Conservation (phyloP, 2,113 vertebrate genomes). For the Perca fluviatilis region DNA sequence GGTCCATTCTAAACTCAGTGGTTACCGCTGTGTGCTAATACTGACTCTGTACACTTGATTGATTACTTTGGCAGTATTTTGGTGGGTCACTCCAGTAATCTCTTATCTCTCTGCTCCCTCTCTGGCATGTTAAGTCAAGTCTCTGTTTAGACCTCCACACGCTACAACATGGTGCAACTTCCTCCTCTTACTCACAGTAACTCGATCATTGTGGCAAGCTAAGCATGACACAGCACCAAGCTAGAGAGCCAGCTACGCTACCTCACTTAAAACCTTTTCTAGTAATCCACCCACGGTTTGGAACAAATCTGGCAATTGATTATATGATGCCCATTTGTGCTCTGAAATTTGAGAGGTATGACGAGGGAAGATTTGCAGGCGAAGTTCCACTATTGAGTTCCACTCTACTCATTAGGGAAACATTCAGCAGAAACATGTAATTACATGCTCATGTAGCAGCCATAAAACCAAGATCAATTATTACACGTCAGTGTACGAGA, state of each 20-base stretch:
- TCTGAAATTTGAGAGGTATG: neutral
- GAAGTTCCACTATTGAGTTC: neutral
- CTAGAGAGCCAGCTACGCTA: neutral
- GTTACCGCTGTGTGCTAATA: neutral
- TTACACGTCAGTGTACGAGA: neutral
- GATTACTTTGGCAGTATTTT: slow-evolving; percentile 11
- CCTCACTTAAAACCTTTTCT: neutral
- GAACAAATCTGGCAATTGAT: slow-evolving; percentile 5
- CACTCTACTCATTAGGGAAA: neutral
- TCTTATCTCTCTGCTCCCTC: neutral
- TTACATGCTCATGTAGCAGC: neutral
- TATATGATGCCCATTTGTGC: slow-evolving; percentile 13
- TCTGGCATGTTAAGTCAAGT: neutral
- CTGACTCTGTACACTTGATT: neutral
- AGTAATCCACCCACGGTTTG: neutral
- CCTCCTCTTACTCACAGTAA: slow-evolving; percentile 46
- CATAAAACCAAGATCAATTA: slow-evolving; percentile 20
- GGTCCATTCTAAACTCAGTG: neutral
- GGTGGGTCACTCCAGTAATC: neutral
- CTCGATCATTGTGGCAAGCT: neutral
- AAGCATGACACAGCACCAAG: slow-evolving; percentile 32
- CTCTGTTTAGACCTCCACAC: neutral
- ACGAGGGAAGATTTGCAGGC: neutral
- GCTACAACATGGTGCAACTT: slow-evolving; percentile 22
- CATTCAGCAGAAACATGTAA: neutral